Evolutionary conservation across 2,888 invertebrate genomes (phyloP), one percentile per base, ranked within the genome.

Genomic region (Epistrophe grossulariae): DNA sequence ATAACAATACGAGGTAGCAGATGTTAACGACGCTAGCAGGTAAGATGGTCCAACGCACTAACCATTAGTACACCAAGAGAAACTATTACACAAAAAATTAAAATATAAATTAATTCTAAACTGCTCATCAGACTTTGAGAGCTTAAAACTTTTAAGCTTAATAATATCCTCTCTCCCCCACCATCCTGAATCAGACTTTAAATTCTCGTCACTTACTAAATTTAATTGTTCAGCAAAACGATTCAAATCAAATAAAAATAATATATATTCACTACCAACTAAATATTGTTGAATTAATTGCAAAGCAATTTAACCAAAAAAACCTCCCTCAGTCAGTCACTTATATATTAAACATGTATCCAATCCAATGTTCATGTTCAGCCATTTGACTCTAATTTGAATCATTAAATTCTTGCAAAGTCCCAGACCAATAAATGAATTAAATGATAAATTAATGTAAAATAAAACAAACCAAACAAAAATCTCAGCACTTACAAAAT

Each of bases 261-360:
- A 48, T 48, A 48, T 9, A 45, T 8, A 7, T n/a, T 8, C 2
- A n/a, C 7, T 55, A 50, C 52, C 43, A 19, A 59, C 73, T 81
- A 55, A 81, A 66, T 50, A 28, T 15, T n/a, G 40, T 62, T 43
- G 8, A 40, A 62, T 79, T 73, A 83, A 83, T 83, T 83, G 83
- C 60, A 73, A 79, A 83, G 73, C 79, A 70, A 83, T 83, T 74
- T 70, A 74, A 73, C 64, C n/a, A n/a, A n/a, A 45, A 43, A 43
- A 31, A 24, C 28, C 43, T 48, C 55, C 50, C 77, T 35, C 15
- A 13, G 6, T 24, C 8, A 24, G 19, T 40, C 24, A 24, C 28
- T 55, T 28, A 24, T 50, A n/a, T 6, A 7, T 31, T 31, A 31
- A 6, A 31, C 24, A 35, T 38, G 4, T 24, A 24, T 24, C 3